Conservation (phyloP, 2,888 invertebrate species). For the Heliconius charithonia region DNA sequence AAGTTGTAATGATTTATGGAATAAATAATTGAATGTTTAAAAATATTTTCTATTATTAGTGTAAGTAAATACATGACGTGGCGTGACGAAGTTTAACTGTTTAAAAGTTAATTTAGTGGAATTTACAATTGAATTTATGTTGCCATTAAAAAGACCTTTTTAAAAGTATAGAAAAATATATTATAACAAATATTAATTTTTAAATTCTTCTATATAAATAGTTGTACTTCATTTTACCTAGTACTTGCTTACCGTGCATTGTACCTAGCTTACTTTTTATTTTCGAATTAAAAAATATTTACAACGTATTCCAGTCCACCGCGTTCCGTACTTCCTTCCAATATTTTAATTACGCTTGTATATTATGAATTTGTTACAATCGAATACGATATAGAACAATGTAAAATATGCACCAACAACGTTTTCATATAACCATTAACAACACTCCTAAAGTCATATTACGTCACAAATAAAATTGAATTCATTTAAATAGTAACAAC, state of each 20-base stretch:
- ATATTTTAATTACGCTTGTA: background rate
- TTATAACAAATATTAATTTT: too few species aligned
- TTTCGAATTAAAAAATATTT: background rate
- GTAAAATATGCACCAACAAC: constrained; percentile 1
- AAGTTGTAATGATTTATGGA: background rate
- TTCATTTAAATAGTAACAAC: constrained; percentile 43
- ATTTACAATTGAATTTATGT: too few species aligned
- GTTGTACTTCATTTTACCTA: too few species aligned
- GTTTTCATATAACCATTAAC: background rate
- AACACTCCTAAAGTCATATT: background rate
- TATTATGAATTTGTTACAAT: background rate
- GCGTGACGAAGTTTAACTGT: too few species aligned
- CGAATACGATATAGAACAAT: constrained; percentile 1
- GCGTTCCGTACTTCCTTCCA: background rate
- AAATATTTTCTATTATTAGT: background rate
- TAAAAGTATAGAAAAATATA: too few species aligned
- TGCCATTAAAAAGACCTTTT: too few species aligned
- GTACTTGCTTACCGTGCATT: too few species aligned
- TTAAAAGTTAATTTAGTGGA: too few species aligned
- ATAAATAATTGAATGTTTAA: background rate
- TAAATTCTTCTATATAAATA: too few species aligned
- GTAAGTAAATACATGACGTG: background rate
- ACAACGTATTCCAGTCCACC: background rate
- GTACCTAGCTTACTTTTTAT: too few species aligned
- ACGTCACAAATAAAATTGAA: constrained; percentile 28